Evolutionary conservation across 2,797 vertebrate genomes (phyloP), one percentile per base, ranked within the genome.

Genomic region (Enteromius argenteus): DNA sequence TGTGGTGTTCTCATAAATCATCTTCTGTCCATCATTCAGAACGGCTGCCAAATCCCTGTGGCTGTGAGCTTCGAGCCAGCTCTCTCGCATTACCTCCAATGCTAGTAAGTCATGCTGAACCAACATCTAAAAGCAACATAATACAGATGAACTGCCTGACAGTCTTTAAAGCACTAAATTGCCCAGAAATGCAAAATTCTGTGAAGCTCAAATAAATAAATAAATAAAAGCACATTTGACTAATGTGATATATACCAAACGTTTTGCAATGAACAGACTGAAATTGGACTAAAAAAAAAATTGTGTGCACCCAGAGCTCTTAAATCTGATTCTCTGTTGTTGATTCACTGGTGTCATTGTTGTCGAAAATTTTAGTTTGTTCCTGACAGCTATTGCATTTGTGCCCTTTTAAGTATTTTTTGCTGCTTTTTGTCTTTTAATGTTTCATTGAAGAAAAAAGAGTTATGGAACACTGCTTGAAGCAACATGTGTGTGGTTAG

Each of bases 1-100:
- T 89, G 92, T 73, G 88, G 76, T 87, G 84, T 84, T 80, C 87
- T 93, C 91, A 90, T 94, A 94, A 92, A 94, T 94, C 92, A 93
- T 93, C 87, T 85, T 87, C 87, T 89, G 87, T 83, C 91, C 85
- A 88, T 93, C 90, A 84, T 80, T 88, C 84, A 81, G 84, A 90
- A 84, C 72, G 79, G 58, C 87, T 79, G 27, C 53, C 88, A 89
- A 49, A 60, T 51, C 83, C 88, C 51, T 39, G 58, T 64, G 67
- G 72, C 77, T 74, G 67, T 6, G 67, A 79, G 81, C 75, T 15
- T 23, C 51, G 49, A 23, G 51, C 84, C 84, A 85, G 84, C 80
- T 81, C 80, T 84, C 49, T 37, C 62, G n/a, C 71, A 42, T 44
- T 80, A 78, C 44, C 58, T 58, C 27, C 51, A 37, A 75, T 27